phyloP scores from a whole-genome alignment of 2,113 vertebrate species.

The Coregonus clupeaformis region DNA sequence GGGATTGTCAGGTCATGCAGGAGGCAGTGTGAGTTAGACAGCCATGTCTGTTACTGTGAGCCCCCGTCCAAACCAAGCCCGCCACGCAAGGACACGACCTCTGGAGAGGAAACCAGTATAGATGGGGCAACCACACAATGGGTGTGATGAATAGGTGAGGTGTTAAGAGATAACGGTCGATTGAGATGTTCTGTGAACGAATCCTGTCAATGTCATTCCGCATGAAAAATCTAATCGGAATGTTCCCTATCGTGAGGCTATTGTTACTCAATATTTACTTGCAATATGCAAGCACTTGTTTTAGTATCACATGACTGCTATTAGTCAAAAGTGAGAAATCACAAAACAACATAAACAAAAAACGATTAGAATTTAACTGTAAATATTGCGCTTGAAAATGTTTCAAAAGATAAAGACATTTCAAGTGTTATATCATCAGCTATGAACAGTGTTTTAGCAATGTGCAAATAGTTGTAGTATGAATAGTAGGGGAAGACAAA shows the following conservation, averaged over 20 bases:
- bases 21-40: background rate
- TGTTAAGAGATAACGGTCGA: background rate
- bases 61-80: background rate
- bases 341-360: no score
- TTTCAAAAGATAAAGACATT: no score
- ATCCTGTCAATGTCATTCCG: no score
- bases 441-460: no score
- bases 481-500: no score
- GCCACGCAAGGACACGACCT: background rate
- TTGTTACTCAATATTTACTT: slow-evolving; percentile 7
- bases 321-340: no score
- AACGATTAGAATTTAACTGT: no score
- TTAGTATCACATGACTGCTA: slow-evolving; percentile 26
- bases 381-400: no score
- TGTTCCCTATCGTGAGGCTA: background rate
- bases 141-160: background rate
- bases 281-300: slow-evolving; percentile 28
- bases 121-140: background rate
- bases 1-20: background rate
- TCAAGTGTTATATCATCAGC: no score
- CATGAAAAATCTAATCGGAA: no score
- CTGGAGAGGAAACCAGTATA: background rate
- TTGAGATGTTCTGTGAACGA: background rate
- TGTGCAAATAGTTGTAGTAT: no score
- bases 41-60: slow-evolving; percentile 11